Percentiles rank a stretch among this genome's conserved stretches.
phyloP scores from a whole-genome alignment of 2,113 vertebrate genomes.

The Salvator merianae region DNA sequence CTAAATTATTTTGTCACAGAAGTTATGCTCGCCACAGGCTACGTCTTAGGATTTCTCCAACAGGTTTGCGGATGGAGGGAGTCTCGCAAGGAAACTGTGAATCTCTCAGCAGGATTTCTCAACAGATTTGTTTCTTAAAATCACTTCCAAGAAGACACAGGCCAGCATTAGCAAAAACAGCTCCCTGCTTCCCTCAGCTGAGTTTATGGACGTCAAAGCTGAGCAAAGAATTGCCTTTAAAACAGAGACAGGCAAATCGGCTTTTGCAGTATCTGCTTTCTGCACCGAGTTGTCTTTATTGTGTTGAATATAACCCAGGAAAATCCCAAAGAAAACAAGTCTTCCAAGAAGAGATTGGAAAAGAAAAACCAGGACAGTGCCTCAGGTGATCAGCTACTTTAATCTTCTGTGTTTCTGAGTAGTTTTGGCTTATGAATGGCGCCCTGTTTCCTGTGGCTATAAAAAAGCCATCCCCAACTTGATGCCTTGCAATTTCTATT shows the following conservation, averaged over 20 bases:
- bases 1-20: neutral
- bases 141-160: neutral
- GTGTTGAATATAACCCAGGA: conserved; percentile 30
- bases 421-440: neutral
- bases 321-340: conserved; percentile 48
- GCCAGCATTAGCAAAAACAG: neutral
- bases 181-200: neutral
- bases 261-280: conserved; percentile 44
- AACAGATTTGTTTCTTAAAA: conserved; percentile 33
- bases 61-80: conserved; percentile 6
- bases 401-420: conserved; percentile 12
- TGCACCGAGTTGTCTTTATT: neutral
- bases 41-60: conserved; percentile 5
- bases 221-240: conserved; percentile 13
- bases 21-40: neutral
- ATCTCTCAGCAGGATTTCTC: conserved; percentile 42
- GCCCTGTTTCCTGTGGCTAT: neutral
- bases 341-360: conserved; percentile 23
- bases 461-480: neutral
- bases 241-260: conserved; percentile 24
- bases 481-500: neutral
- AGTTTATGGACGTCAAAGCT: conserved; percentile 20
- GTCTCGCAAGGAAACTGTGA: conserved; percentile 8
- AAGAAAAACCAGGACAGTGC: neutral
- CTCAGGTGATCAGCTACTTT: conserved; percentile 1